Evolutionary conservation across 30 jellyfish, hydroid and myxozoan species (phyloP).

Genomic region (Hydra vulgaris): DNA sequence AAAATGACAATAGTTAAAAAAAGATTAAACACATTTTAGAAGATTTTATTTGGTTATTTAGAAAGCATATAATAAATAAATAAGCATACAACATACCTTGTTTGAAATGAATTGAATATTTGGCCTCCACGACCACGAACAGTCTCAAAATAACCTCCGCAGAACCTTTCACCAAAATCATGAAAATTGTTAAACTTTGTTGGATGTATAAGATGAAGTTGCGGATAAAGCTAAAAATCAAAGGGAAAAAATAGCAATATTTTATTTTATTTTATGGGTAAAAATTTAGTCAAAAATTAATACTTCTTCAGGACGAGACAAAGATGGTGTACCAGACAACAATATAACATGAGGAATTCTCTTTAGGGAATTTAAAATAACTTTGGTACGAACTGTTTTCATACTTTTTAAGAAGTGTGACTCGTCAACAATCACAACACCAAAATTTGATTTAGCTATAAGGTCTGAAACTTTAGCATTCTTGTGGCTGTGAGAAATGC

Average conservation of each 20-base stretch:
- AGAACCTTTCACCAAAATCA: conserved; percentile 43
- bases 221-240: conserved; percentile 45
- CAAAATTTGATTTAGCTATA: conserved; percentile 34
- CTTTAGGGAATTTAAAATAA: conserved; percentile 21
- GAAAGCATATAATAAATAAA: too few relatives aligned
- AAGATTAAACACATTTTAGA: too few relatives aligned
- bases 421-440: conserved; percentile 78
- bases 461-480: conserved; percentile 17
- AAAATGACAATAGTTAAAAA: too few relatives aligned
- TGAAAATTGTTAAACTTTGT: conserved; percentile 48
- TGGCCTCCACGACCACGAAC: conserved; percentile 48
- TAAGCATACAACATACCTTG: conserved; percentile 32
- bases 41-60: too few relatives aligned
- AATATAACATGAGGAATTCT: conserved; percentile 34
- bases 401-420: conserved; percentile 50
- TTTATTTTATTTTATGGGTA: too few relatives aligned
- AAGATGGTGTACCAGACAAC: conserved; percentile 83
- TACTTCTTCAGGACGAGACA: conserved; percentile 88
- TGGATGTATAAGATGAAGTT: conserved; percentile 42
- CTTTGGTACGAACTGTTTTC: conserved; percentile 40
- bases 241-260: too few relatives aligned
- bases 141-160: conserved; percentile 49
- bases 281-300: background rate
- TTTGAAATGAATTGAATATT: conserved; percentile 38
- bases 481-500: conserved; percentile 16